These are phyloP conservation scores for Tribolium freemani DNA, from an alignment of 2,888 invertebrate genomes.

Conservation along the genomic window DNA sequence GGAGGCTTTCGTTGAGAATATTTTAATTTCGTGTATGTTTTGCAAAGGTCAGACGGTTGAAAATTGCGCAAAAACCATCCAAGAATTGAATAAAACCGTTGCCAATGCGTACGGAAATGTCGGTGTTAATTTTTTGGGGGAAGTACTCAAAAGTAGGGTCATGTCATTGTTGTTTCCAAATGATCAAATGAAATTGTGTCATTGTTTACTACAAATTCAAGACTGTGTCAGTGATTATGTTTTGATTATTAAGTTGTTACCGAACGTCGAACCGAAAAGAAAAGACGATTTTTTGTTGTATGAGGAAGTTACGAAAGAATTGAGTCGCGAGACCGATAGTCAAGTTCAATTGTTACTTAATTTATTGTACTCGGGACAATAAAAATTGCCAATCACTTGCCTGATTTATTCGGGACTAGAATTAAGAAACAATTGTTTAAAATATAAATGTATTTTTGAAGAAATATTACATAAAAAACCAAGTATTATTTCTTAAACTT, in stretches of 20 bases:
- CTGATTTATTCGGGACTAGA: no score
- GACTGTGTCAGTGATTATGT: background rate
- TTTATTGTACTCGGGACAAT: background rate
- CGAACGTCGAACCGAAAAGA: background rate
- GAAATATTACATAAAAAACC: no score
- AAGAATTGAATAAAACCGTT: background rate
- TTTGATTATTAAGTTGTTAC: constrained; percentile 10
- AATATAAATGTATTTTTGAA: no score
- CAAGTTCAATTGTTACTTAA: background rate
- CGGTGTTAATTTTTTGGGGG: background rate
- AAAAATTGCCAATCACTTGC: no score
- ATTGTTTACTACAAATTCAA: constrained; percentile 1
- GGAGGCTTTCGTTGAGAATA: constrained; percentile 4
- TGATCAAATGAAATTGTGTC: background rate
- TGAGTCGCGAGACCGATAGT: background rate
- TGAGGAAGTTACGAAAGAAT: background rate
- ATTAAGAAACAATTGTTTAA: no score
- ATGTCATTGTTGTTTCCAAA: background rate
- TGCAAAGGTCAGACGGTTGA: background rate
- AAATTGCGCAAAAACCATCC: background rate
- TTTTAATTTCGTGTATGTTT: background rate
- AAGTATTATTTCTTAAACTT: no score
- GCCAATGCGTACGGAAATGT: background rate
- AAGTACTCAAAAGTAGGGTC: background rate
- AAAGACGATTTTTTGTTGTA: background rate